phyloP scores from a whole-genome alignment of 2,888 invertebrate species.

The Cantharis nigra region DNA sequence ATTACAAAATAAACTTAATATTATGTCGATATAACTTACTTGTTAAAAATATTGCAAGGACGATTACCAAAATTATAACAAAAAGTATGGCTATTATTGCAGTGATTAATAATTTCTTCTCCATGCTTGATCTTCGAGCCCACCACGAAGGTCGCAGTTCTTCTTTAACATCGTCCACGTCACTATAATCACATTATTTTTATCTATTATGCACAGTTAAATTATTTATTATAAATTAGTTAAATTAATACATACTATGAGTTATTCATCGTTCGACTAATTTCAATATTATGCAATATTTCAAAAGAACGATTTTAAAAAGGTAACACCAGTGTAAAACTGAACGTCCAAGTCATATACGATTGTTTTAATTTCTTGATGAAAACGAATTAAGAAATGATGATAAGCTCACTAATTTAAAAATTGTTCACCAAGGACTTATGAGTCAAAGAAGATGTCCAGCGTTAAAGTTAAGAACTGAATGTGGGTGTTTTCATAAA shows the following conservation, averaged over 20 bases:
- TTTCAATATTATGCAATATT: not conserved
- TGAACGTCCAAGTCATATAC: not conserved
- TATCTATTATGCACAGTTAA: conserved; percentile 5
- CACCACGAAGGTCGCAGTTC: conserved; percentile 28
- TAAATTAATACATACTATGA: conserved; percentile 22
- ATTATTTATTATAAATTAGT: not conserved
- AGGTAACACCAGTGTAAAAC: conserved; percentile 10
- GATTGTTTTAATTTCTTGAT: conserved; percentile 22
- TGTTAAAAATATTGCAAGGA: conserved; percentile 37
- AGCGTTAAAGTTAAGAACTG: not conserved
- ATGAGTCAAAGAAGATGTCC: conserved; percentile 10
- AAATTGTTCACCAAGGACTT: conserved; percentile 24
- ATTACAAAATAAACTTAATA: not conserved
- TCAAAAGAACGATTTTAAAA: not conserved
- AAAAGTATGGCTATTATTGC: conserved; percentile 31
- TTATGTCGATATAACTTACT: conserved; percentile 31
- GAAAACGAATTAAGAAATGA: conserved; percentile 24
- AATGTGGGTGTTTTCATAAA: not conserved
- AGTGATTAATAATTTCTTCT: conserved; percentile 32
- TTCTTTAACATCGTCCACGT: conserved; percentile 20
- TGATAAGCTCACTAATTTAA: conserved; percentile 22
- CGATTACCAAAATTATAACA: conserved; percentile 33
- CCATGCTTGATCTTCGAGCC: conserved; percentile 33
- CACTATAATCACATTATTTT: conserved; percentile 11
- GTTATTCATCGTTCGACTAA: conserved; percentile 18